Evolutionary conservation across 1,140 invertebrate genomes (phyloP).

Genomic region (Monomorium pharaonis): DNA sequence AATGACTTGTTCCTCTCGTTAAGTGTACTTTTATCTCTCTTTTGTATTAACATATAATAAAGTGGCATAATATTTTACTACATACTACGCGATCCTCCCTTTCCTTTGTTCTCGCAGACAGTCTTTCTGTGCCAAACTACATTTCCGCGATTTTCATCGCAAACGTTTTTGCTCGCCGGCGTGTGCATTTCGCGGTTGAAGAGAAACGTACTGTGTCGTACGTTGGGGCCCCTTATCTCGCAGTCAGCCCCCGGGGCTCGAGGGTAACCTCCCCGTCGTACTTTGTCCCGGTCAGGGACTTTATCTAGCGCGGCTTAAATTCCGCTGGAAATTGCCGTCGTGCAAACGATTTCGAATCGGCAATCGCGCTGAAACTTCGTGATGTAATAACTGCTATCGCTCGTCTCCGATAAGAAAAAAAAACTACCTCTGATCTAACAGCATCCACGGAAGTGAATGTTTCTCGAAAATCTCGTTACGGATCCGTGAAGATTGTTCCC

Average conservation of each 20-base stretch:
- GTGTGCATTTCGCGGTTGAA: slow-evolving; percentile 41
- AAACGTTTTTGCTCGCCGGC: slow-evolving; percentile 38
- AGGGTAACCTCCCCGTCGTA: slow-evolving; percentile 41
- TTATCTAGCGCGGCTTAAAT: slow-evolving; percentile 60
- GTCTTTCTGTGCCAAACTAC: slow-evolving; percentile 41
- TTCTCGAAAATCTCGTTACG: neutral
- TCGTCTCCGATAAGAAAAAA: slow-evolving; percentile 26
- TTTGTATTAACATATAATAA: neutral
- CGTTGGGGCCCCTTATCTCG: slow-evolving; percentile 39
- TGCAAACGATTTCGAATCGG: slow-evolving; percentile 19
- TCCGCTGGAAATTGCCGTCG: slow-evolving; percentile 24
- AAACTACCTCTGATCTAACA: neutral
- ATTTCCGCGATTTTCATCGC: slow-evolving; percentile 50
- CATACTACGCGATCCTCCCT: neutral
- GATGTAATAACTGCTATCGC: slow-evolving; percentile 34
- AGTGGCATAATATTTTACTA: neutral
- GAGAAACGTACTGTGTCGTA: slow-evolving; percentile 58
- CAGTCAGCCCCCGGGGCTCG: slow-evolving; percentile 19
- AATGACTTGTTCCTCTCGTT: neutral
- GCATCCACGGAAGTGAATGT: neutral
- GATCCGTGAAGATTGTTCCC: neutral
- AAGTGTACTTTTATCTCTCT: neutral
- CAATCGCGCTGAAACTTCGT: neutral
- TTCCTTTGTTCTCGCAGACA: neutral
- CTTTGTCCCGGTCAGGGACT: slow-evolving; percentile 46